phyloP scores from a whole-genome alignment of 2,113 vertebrate genomes.

The Neoarius graeffei region DNA sequence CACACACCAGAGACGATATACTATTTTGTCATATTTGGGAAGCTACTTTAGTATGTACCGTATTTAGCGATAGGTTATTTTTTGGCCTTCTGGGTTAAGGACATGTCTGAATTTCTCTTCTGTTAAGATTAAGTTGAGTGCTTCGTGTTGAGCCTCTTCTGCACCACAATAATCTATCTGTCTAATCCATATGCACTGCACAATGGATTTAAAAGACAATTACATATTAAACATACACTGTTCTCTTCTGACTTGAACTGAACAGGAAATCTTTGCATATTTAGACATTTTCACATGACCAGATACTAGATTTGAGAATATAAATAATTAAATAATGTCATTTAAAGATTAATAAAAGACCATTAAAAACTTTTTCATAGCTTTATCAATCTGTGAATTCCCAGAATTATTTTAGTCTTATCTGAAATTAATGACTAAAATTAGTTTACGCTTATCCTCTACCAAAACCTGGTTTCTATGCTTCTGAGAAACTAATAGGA shows the following conservation, averaged over 20 bases:
- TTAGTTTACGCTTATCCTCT: not conserved
- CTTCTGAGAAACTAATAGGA: not conserved
- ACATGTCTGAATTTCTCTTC: not conserved
- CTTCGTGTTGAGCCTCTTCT: slow-evolving; percentile 6
- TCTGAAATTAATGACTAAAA: no score
- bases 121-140: slow-evolving; percentile 1
- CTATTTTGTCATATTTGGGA: no score
- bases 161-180: not conserved
- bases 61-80: not conserved
- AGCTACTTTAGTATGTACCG: no score
- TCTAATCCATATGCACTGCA: not conserved
- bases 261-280: not conserved
- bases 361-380: not conserved
- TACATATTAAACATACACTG: not conserved
- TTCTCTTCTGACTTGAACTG: not conserved
- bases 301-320: not conserved
- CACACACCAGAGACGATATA: no score
- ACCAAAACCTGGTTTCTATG: not conserved
- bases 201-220: not conserved
- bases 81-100: slow-evolving; percentile 8
- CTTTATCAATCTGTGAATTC: no score
- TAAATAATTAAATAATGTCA: not conserved
- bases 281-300: not conserved
- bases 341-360: not conserved
- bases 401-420: no score